These are phyloP conservation scores for Onychostruthus taczanowskii DNA, from an alignment of 2,113 vertebrate genomes.

Conservation along the genomic window DNA sequence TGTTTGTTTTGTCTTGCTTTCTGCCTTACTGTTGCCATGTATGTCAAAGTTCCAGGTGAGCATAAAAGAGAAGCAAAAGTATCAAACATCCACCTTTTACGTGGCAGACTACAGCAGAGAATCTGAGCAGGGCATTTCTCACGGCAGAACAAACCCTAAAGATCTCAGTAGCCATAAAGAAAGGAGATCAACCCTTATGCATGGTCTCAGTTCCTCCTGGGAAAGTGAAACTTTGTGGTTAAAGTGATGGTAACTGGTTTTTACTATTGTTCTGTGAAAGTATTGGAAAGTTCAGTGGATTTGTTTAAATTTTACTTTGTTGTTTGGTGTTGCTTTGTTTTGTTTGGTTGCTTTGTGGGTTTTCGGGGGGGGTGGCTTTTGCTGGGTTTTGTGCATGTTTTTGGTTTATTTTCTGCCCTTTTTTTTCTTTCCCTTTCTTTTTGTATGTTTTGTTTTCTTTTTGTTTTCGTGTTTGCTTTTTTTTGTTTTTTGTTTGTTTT, in stretches of 20 bases:
- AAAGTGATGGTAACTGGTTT: background rate
- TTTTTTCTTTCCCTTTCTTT: background rate
- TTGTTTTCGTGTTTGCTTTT: no score
- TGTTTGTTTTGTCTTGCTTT: background rate
- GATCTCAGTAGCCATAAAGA: background rate
- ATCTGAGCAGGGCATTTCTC: background rate
- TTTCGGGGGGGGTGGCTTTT: fast-evolving
- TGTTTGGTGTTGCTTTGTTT: background rate
- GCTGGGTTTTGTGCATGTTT: background rate
- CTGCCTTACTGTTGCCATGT: background rate
- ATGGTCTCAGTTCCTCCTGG: background rate
- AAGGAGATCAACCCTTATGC: background rate
- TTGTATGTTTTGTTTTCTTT: no score
- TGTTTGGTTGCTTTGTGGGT: background rate
- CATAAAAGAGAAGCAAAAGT: fast-evolving
- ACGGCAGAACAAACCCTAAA: background rate
- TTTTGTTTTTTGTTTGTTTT: background rate
- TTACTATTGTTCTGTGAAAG: background rate
- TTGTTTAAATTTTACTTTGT: no score
- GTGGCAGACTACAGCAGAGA: background rate
- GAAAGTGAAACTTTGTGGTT: background rate
- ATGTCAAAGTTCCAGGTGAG: background rate
- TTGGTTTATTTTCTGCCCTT: fast-evolving
- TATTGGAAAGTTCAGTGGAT: background rate
- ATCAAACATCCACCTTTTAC: background rate